Evolutionary conservation across 92 coral and sea anemone species (phyloP).

Genomic region (Muricea muricata): DNA sequence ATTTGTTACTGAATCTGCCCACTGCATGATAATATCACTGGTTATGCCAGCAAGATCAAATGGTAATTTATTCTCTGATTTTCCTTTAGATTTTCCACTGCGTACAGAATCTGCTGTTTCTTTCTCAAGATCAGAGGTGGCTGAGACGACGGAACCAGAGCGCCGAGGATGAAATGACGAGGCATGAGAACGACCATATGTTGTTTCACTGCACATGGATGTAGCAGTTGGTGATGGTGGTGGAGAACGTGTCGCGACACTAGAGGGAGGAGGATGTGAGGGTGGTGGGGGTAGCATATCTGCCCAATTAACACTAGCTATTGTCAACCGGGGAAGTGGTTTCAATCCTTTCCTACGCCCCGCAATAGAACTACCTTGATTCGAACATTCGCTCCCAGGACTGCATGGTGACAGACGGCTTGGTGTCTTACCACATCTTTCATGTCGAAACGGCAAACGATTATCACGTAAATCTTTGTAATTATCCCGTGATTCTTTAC

Average conservation of each 20-base stretch:
- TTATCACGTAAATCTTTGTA: neutral
- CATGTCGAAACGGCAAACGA: conserved; percentile 3
- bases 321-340: conserved; percentile 93
- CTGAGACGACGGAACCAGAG: conserved; percentile 62
- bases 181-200: conserved; percentile 48
- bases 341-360: conserved; percentile 78
- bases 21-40: conserved; percentile 99
- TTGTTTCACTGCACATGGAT: conserved; percentile 75
- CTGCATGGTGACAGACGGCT: conserved; percentile 43
- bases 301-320: conserved; percentile 91
- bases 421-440: conserved; percentile 23
- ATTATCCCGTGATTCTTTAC: neutral
- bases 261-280: conserved; percentile 95
- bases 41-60: conserved; percentile 98
- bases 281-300: conserved; percentile 98
- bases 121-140: conserved; percentile 55
- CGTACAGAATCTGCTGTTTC: conserved; percentile 53
- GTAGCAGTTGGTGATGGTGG: conserved; percentile 76
- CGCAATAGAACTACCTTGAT: conserved; percentile 45
- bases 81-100: conserved; percentile 61
- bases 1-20: conserved; percentile 99
- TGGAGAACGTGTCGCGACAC: conserved; percentile 98
- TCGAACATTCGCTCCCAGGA: conserved; percentile 46
- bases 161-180: conserved; percentile 58
- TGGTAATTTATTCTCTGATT: conserved; percentile 79